These are phyloP conservation scores for Lacanobia oleracea DNA, from an alignment of 2,888 invertebrate species.

Conservation along the genomic window DNA sequence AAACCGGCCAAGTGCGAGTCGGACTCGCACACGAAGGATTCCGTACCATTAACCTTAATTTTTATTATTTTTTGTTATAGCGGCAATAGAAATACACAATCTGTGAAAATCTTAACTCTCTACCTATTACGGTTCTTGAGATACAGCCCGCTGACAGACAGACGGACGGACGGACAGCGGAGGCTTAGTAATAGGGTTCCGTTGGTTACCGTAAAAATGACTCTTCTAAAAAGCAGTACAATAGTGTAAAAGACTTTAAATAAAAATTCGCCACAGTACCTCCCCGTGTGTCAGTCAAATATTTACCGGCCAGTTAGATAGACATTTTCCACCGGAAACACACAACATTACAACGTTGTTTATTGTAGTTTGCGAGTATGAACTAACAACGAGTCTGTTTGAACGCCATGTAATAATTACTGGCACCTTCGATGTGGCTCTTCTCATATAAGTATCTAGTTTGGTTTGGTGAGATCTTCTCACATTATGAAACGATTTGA, in stretches of 20 bases:
- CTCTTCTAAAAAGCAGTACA: too few relatives aligned
- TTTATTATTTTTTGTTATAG: too few relatives aligned
- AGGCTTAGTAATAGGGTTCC: too few relatives aligned
- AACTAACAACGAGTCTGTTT: slow-evolving; percentile 57
- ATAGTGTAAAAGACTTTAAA: background rate
- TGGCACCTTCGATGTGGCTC: slow-evolving; percentile 51
- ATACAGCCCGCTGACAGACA: too few relatives aligned
- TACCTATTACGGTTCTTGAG: too few relatives aligned
- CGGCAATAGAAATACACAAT: too few relatives aligned
- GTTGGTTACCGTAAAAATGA: too few relatives aligned
- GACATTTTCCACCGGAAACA: slow-evolving; percentile 78
- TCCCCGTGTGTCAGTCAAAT: slow-evolving; percentile 63
- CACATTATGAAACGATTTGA: slow-evolving; percentile 8
- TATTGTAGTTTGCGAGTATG: slow-evolving; percentile 72
- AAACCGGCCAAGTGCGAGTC: too few relatives aligned
- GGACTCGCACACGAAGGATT: too few relatives aligned
- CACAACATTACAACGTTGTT: slow-evolving; percentile 74
- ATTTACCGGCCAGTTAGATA: slow-evolving; percentile 72
- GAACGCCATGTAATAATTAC: slow-evolving; percentile 55
- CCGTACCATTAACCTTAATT: too few relatives aligned
- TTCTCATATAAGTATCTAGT: background rate
- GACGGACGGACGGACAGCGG: too few relatives aligned
- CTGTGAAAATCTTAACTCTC: too few relatives aligned
- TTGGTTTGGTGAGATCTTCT: slow-evolving; percentile 7
- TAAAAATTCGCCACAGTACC: background rate